Base-by-base conservation (phyloP, 2,113 vertebrate species). In the Pelodiscus sinensis region DNA sequence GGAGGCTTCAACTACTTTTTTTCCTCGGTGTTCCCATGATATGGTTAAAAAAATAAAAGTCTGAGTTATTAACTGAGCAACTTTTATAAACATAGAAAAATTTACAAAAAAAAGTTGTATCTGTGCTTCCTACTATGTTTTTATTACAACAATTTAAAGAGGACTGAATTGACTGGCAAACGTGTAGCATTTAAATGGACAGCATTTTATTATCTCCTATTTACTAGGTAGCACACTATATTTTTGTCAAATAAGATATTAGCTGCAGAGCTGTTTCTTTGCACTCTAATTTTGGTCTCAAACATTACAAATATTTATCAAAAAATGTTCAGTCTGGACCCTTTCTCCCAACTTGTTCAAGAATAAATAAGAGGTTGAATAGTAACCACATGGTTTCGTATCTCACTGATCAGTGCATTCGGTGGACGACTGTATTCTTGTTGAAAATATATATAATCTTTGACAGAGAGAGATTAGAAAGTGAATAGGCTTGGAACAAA, bases 1-100 rank as follows among this genome's bases (percentile, higher is more conserved):
- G 0, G 1, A 3, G 83, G 2, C 1, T 60, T 44, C 2, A 68
- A 19, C 8, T 68, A 68, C 8, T 51, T 94, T 44, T 44, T 87
- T 82, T 0, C 15, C 78, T n/a, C n/a, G 52, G 12, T 55, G 31
- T 11, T 80, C 82, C 5, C 31, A 60, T 65, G 1, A 0, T 0
- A 24, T 60, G 16, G 62, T 11, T 22, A 19, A 16, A 38, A 4
- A 3, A 7, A 3, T 21, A 31, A 2, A 25, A 5, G 35, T 35
- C 21, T 92, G 12, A 84, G 71, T 77, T 1, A 29, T 60, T 3
- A 21, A 79, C 90, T 14, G 50, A 21, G 27, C 5, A 90, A 85
- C 81, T 81, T 77, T 9, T 1, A 18, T 56, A 83, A 22, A 2
- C 4, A 22, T 54, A n/a, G 0, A 22, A 77, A 82, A 56, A n/a